Percentiles rank a stretch among this genome's conserved stretches.
phyloP scores from a whole-genome alignment of 2,888 invertebrate genomes.

The Watsonalla binaria region DNA sequence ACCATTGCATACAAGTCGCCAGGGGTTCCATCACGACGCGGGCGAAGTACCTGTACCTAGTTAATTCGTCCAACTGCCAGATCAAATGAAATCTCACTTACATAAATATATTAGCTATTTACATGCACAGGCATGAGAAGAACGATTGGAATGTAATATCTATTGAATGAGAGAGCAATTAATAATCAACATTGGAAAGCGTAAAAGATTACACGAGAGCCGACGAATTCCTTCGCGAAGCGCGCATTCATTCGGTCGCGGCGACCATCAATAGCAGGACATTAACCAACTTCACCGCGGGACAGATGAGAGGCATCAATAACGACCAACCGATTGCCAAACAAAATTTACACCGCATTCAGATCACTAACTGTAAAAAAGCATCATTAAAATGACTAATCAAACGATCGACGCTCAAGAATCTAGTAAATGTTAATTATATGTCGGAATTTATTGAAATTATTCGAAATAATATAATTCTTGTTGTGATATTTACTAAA shows the following conservation, averaged over 20 bases:
- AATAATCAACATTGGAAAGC: slow-evolving; percentile 71
- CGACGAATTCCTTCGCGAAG: slow-evolving; percentile 54
- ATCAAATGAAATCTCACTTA: not conserved
- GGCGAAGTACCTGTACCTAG: not conserved
- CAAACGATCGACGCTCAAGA: slow-evolving; percentile 67
- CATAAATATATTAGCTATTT: slow-evolving; percentile 23
- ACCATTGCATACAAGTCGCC: no score
- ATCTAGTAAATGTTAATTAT: slow-evolving; percentile 69
- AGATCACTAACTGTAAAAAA: slow-evolving; percentile 67
- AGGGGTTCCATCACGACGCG: no score
- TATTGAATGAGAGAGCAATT: slow-evolving; percentile 65
- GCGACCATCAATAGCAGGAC: slow-evolving; percentile 41
- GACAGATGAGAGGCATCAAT: slow-evolving; percentile 51
- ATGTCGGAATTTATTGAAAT: slow-evolving; percentile 64
- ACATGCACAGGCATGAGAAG: slow-evolving; percentile 44
- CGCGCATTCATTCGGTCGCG: slow-evolving; percentile 23
- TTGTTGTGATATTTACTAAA: slow-evolving; percentile 48
- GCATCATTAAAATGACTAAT: slow-evolving; percentile 68
- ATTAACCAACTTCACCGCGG: slow-evolving; percentile 40
- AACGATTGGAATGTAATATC: slow-evolving; percentile 59
- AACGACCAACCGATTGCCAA: slow-evolving; percentile 51
- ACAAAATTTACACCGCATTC: slow-evolving; percentile 63
- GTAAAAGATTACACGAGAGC: slow-evolving; percentile 67
- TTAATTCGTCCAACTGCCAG: not conserved
- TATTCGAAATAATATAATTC: slow-evolving; percentile 62